phyloP scores from a whole-genome alignment of 2,888 invertebrate genomes.

The Drosophila paramelanica region DNA sequence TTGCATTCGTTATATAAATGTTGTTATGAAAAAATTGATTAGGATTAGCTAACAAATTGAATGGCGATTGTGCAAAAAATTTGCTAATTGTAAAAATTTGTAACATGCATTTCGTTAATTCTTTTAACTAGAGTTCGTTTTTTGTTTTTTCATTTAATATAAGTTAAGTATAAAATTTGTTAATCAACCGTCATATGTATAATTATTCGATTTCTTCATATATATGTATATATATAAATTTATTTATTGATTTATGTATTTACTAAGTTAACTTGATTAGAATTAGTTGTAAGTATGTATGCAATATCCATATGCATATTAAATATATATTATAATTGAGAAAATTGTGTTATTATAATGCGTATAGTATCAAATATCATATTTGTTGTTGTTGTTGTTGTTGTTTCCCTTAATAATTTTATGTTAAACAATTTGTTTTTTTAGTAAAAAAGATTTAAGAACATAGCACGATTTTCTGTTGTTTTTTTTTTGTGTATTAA shows the following conservation, averaged over 20 bases:
- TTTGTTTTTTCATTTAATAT: slow-evolving; percentile 10
- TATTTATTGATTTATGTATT: slow-evolving; percentile 29
- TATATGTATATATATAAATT: not conserved
- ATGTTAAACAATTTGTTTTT: slow-evolving; percentile 39
- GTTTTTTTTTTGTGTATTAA: slow-evolving; percentile 32
- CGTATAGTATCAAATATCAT: slow-evolving; percentile 25
- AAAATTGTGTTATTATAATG: slow-evolving; percentile 35
- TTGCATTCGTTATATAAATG: slow-evolving; percentile 45
- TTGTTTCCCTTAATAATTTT: slow-evolving; percentile 40
- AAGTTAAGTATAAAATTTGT: slow-evolving; percentile 59
- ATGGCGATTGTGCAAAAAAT: slow-evolving; percentile 62
- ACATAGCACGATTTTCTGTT: slow-evolving; percentile 52
- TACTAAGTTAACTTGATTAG: slow-evolving; percentile 61
- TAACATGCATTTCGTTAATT: slow-evolving; percentile 60
- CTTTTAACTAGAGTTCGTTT: slow-evolving; percentile 46
- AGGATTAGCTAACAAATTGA: slow-evolving; percentile 59
- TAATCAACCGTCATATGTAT: slow-evolving; percentile 51
- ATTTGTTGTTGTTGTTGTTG: slow-evolving; percentile 5
- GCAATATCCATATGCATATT: slow-evolving; percentile 39
- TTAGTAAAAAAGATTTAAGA: slow-evolving; percentile 58
- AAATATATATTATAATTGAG: slow-evolving; percentile 46
- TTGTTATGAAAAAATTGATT: slow-evolving; percentile 43
- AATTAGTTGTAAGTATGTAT: slow-evolving; percentile 52
- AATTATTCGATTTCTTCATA: slow-evolving; percentile 49
- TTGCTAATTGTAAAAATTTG: slow-evolving; percentile 55